phyloP scores from a whole-genome alignment of 2,888 invertebrate species.

The Andrena praecox region DNA sequence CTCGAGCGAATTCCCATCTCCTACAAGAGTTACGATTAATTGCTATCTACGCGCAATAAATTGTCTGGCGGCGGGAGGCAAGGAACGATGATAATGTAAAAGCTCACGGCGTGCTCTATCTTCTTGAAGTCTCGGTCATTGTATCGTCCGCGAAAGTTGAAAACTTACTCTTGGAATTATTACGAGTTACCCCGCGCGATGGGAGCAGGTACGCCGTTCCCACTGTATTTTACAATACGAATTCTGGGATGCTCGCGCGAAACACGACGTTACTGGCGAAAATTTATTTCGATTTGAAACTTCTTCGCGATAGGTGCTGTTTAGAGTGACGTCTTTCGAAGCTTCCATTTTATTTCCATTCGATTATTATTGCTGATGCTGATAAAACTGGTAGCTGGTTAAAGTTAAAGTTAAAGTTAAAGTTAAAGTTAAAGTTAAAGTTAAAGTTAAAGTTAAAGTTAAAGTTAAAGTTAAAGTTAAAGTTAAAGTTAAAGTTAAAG shows the following conservation, averaged over 20 bases:
- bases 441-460: too few relatives aligned
- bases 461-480: too few relatives aligned
- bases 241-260: slow-evolving; percentile 30
- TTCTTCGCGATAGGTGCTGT: background rate
- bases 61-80: slow-evolving; percentile 18
- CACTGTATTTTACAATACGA: slow-evolving; percentile 10
- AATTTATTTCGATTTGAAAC: background rate
- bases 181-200: slow-evolving; percentile 44
- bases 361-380: too few relatives aligned
- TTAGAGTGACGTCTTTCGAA: background rate
- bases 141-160: slow-evolving; percentile 66
- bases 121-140: slow-evolving; percentile 63
- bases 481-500: too few relatives aligned
- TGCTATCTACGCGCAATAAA: slow-evolving; percentile 67
- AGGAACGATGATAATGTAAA: slow-evolving; percentile 50
- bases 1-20: slow-evolving; percentile 52
- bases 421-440: too few relatives aligned
- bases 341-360: too few relatives aligned
- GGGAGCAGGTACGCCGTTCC: slow-evolving; percentile 36
- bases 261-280: slow-evolving; percentile 22
- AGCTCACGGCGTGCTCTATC: slow-evolving; percentile 51
- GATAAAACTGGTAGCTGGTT: too few relatives aligned
- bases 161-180: slow-evolving; percentile 67
- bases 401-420: too few relatives aligned
- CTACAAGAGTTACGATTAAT: slow-evolving; percentile 59